Evolutionary conservation across 2,888 invertebrate species (phyloP).

Genomic region (Dolomedes plantarius): DNA sequence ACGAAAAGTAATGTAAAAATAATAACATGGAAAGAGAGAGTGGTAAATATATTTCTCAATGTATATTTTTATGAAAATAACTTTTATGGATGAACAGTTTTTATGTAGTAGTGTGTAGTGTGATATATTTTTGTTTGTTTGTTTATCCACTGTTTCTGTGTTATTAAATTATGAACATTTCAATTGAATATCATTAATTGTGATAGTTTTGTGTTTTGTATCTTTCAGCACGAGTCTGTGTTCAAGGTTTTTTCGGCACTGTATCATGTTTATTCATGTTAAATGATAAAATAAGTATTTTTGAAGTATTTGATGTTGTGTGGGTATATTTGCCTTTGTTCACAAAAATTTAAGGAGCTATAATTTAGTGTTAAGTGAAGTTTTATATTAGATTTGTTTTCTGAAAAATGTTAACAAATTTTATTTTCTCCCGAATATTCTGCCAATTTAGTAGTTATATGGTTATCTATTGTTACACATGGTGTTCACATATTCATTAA

Average conservation of each 20-base stretch:
- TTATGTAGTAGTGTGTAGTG: slow-evolving; percentile 20
- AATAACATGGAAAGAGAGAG: not conserved
- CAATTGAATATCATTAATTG: not conserved
- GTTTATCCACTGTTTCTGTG: not conserved
- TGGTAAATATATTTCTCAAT: slow-evolving; percentile 16
- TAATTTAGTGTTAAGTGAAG: too few relatives aligned
- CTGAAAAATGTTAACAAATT: too few relatives aligned
- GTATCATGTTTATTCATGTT: not conserved
- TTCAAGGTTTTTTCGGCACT: not conserved
- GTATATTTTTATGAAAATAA: slow-evolving; percentile 24
- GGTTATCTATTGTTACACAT: not conserved
- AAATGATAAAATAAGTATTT: not conserved
- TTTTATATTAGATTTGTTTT: too few relatives aligned
- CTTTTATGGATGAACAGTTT: not conserved
- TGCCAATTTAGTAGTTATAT: too few relatives aligned
- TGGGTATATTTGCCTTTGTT: too few relatives aligned
- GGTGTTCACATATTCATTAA: not conserved
- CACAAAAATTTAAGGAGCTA: too few relatives aligned
- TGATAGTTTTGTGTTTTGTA: not conserved
- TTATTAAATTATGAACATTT: not conserved
- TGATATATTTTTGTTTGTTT: too few relatives aligned
- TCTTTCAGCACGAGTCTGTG: not conserved
- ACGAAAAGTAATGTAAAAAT: not conserved
- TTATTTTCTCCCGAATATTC: too few relatives aligned
- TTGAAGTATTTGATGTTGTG: not conserved